Evolutionary conservation across 1,140 invertebrate genomes (phyloP).

Genomic region (Centruroides sculpturatus): DNA sequence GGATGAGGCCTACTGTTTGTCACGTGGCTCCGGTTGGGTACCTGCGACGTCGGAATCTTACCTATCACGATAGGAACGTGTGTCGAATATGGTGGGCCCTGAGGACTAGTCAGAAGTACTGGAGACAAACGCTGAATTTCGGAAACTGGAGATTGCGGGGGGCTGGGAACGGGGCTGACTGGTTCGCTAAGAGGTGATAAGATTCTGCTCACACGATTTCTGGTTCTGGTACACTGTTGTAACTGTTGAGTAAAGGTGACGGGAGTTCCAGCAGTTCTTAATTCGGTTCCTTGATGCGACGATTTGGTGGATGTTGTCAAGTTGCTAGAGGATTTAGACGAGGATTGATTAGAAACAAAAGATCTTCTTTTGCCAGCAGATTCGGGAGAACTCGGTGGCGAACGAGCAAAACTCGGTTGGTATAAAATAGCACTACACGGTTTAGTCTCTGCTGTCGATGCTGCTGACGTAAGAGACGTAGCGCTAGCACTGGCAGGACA

Average conservation of each 20-base stretch:
- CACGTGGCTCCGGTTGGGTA: neutral
- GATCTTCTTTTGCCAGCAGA: constrained; percentile 51
- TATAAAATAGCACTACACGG: constrained; percentile 46
- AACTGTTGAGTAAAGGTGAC: constrained; percentile 58
- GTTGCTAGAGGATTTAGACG: constrained; percentile 55
- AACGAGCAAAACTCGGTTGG: constrained; percentile 19
- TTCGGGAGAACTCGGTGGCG: constrained; percentile 42
- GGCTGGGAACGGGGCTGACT: constrained; percentile 64
- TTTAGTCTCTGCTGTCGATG: constrained; percentile 50
- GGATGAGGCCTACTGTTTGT: neutral
- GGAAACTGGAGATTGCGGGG: constrained; percentile 53
- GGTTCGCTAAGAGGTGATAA: constrained; percentile 59
- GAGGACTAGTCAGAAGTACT: constrained; percentile 3
- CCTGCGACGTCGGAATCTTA: neutral
- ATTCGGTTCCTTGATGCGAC: constrained; percentile 22
- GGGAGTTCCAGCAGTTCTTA: constrained; percentile 18
- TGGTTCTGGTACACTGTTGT: constrained; percentile 39
- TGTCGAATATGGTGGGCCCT: constrained; percentile 3
- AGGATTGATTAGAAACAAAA: constrained; percentile 55
- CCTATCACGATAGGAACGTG: constrained; percentile 11
- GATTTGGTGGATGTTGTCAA: constrained; percentile 46
- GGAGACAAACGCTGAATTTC: constrained; percentile 15
- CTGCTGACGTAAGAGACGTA: constrained; percentile 40
- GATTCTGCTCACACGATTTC: constrained; percentile 30
- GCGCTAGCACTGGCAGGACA: constrained; percentile 32